These are phyloP conservation scores for Artemia sinica DNA, from an alignment of 2,888 invertebrate genomes.

Conservation along the genomic window DNA sequence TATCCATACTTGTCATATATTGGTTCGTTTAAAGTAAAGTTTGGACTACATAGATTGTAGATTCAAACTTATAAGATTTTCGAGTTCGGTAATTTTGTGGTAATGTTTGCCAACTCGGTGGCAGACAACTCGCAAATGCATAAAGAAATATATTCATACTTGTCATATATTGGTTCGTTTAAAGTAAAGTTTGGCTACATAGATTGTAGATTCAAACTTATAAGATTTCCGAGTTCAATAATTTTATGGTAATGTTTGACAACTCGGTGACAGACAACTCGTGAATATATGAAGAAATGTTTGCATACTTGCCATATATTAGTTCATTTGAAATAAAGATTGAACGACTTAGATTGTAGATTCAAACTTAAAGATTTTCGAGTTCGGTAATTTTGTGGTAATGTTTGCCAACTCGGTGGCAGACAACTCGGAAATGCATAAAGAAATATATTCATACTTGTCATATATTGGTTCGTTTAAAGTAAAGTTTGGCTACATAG, in stretches of 20 bases:
- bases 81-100: constrained; percentile 29
- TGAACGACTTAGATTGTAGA: not conserved
- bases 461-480: not conserved
- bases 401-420: constrained; percentile 47
- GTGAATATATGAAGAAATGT: constrained; percentile 51
- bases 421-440: constrained; percentile 64
- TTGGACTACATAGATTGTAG: not conserved
- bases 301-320: not conserved
- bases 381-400: constrained; percentile 29
- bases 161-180: constrained; percentile 26
- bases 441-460: constrained; percentile 37
- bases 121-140: constrained; percentile 76
- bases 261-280: constrained; percentile 74
- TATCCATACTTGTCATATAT: not conserved
- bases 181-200: not conserved
- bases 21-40: constrained; percentile 28
- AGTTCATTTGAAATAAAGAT: constrained; percentile 26
- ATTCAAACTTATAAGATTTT: not conserved
- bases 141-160: constrained; percentile 38
- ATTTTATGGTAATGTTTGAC: constrained; percentile 30
- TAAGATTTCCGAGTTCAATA: not conserved
- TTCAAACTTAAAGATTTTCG: not conserved
- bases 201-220: not conserved
- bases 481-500: not conserved
- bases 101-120: constrained; percentile 40